Percentiles rank a stretch among this genome's conserved stretches.
Conservation (phyloP, 2,888 invertebrate genomes). For the Aspidapion aeneum region DNA sequence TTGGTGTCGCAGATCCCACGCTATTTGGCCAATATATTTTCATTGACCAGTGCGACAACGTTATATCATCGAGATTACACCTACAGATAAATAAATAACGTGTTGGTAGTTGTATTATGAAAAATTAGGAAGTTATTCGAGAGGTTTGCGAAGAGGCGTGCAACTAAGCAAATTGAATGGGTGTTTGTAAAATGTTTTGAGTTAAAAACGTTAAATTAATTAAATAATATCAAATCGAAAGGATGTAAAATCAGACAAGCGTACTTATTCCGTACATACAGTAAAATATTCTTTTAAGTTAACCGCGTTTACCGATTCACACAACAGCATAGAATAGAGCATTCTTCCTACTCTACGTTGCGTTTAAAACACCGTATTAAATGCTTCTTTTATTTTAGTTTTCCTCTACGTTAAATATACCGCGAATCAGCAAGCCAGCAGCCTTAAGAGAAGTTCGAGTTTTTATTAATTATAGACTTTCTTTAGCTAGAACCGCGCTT, state of each 20-base stretch:
- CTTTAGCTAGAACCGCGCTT: neutral
- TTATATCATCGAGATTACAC: neutral
- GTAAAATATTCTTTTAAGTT: neutral
- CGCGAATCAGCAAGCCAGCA: neutral
- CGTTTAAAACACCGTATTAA: slow-evolving; percentile 1
- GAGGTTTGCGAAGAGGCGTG: neutral
- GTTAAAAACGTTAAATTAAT: too few relatives aligned
- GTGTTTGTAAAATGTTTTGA: neutral
- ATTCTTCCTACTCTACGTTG: slow-evolving; percentile 13
- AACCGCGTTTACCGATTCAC: slow-evolving; percentile 1
- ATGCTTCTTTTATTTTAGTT: neutral
- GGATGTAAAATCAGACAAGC: too few relatives aligned
- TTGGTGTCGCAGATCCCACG: neutral
- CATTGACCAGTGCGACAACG: neutral
- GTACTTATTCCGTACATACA: neutral
- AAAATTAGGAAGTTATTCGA: neutral
- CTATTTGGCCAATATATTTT: neutral
- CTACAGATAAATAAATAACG: neutral
- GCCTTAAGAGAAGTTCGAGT: neutral
- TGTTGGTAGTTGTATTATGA: neutral
- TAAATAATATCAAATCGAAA: too few relatives aligned
- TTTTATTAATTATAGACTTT: neutral
- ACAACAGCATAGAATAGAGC: slow-evolving; percentile 13
- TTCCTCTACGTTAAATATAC: neutral
- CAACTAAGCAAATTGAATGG: neutral